Base-by-base conservation (phyloP, 37 sponge, comb jelly and placozoan genomes). In the Ephydatia muelleri region DNA sequence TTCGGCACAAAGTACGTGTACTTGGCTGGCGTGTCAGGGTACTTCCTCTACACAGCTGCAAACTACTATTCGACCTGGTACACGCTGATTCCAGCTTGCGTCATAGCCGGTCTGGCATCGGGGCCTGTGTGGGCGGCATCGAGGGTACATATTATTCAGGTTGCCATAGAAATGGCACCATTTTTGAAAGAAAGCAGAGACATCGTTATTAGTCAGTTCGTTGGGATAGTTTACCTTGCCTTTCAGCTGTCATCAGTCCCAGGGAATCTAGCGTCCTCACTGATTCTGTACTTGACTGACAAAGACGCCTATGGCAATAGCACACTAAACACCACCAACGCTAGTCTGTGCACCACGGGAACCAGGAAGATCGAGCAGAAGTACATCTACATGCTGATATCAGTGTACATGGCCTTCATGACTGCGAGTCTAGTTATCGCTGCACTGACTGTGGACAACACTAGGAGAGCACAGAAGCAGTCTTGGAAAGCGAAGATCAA, bases 21-120 rank as follows among this genome's bases (percentile, higher is more conserved):
- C 19, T 9, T 77, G 38, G 26, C 25, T 30, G 48, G 81, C 19
- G 84, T 28, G 57, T 65, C 2, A 14, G 48, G 67, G 8, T 25
- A 27, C 33, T 82, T 28, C 26, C 8, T 57, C 36, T 89, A 74
- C 66, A 38, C 80, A 21, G 80, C 39, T 9, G 34, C 73, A 38
- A 86, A 89, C 49, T 89, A 39, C 76, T 85, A 89, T 68, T 85
- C 85, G 4, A 37, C 35, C 35, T 78, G 73, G 84, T 89, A 79
- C 73, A 78, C 85, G 8, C 79, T 89, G 32, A 19, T 89, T 25
- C 89, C 89, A 26, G 80, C 79, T 1, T 72, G 43, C 2, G 31
- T 72, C 22, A 35, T 84, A 8, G n/a, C 79, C 14, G 89, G 89
- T 23, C 48, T 81, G 35, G 74, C 73, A 2, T 64, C 38, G 5